phyloP scores from a whole-genome alignment of 1,140 invertebrate species.

The Drosophila lini region DNA sequence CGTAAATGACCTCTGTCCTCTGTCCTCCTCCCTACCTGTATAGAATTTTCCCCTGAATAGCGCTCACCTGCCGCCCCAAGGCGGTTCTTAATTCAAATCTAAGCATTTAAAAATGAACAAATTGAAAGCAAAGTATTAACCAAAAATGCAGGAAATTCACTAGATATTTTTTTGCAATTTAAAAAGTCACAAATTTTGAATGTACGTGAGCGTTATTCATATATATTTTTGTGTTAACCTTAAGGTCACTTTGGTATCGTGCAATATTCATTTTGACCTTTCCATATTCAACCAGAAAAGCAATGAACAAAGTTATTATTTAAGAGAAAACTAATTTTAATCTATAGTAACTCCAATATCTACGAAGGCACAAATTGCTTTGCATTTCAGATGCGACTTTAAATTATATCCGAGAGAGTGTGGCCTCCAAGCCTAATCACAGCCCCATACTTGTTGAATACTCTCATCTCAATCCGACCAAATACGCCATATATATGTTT shows the following conservation, averaged over 20 bases:
- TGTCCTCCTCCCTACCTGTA: neutral
- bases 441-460: neutral
- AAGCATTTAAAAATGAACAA: neutral
- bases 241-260: neutral
- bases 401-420: neutral
- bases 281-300: neutral
- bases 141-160: neutral
- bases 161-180: neutral
- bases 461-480: conserved; percentile 24
- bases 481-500: conserved; percentile 24
- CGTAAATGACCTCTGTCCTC: neutral
- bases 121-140: neutral
- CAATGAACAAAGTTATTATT: conserved; percentile 7
- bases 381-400: neutral
- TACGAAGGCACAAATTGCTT: neutral
- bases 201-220: neutral
- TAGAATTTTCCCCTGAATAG: conserved; percentile 1
- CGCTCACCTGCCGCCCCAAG: neutral
- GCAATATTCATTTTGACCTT: conserved; percentile 6
- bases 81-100: neutral
- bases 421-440: neutral
- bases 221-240: neutral
- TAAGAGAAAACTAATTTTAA: neutral
- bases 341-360: neutral
- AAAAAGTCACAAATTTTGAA: too few species aligned